Percentiles rank a stretch among this genome's conserved stretches.
These are phyloP conservation scores for Seriola dumerili DNA, from an alignment of 2,113 vertebrate species.

Conservation along the genomic window DNA sequence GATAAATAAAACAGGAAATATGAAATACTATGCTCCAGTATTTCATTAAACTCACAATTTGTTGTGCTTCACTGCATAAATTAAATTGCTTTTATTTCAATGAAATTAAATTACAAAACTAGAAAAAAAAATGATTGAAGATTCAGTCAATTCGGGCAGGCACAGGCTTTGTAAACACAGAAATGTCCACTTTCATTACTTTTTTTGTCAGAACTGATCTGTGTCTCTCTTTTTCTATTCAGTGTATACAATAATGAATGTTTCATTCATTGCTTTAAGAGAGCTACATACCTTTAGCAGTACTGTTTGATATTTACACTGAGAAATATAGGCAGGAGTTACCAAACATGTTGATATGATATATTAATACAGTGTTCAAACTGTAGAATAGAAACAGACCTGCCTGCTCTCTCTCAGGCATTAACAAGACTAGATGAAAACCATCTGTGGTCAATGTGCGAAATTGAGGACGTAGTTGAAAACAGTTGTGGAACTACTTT, in stretches of 20 bases:
- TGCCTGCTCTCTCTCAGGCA: too few relatives aligned
- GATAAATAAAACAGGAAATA: constrained; percentile 27
- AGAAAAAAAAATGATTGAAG: constrained; percentile 1
- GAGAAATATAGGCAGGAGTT: not conserved
- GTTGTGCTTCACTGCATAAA: constrained; percentile 25
- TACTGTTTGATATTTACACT: not conserved
- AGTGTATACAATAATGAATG: not conserved
- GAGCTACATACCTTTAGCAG: not conserved
- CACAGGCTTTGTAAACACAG: not conserved
- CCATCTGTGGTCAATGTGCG: too few relatives aligned
- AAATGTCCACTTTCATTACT: not conserved
- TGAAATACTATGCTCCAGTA: constrained; percentile 15
- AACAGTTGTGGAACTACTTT: too few relatives aligned
- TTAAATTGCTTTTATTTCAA: constrained; percentile 38
- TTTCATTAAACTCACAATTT: constrained; percentile 27
- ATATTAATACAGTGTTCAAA: too few relatives aligned
- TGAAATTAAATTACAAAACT: not conserved
- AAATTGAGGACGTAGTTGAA: too few relatives aligned
- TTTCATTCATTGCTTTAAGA: not conserved
- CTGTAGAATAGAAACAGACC: too few relatives aligned
- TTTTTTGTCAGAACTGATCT: not conserved
- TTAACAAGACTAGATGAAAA: too few relatives aligned
- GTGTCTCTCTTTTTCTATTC: not conserved
- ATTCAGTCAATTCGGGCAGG: not conserved
- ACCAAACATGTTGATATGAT: not conserved